Base-by-base conservation (phyloP, 2,888 invertebrate species). In the Pachycephus smyrnensis region DNA sequence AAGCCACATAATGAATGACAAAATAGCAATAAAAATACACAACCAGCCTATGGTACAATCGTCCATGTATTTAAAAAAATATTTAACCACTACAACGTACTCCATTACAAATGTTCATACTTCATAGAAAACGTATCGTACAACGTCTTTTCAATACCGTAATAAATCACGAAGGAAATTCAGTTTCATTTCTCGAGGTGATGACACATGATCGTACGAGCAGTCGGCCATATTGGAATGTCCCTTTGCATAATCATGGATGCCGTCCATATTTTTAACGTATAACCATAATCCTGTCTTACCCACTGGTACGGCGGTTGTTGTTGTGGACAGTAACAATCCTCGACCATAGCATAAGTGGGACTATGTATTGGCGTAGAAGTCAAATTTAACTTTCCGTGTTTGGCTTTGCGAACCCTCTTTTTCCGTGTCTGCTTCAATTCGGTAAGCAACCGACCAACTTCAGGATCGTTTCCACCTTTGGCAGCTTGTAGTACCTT, bases 301-400 rank as follows among this genome's bases (percentile, higher is more conserved):
- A 91, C 91, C 90, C 90, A 90, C 76, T 88, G 88, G 85, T 88
- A 90, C 76, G 88, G 88, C 40, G 86, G 84, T 78, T 86, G 86
- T 40, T 36, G 75, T 35, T 30, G 37, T 15, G 75, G 35, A 68
- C 85, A 87, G 76, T 88, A 88, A 80, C 86, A 85, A 80, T 90
- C 89, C 69, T 89, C 88, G 77, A 86, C 84, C 86, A 87, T 86
- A 76, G 81, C 81, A 81, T 88, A 89, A 80, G 82, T 84, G 23
- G 88, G 86, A 80, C 87, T 88, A 69, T 86, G 86, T 37, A 86
- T 80, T 23, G 88, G 86, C 37, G 88, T 87, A 77, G 88, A 86
- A 74, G 86, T 84, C 80, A 83, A 80, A 73, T 75, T 83, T 80
- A 86, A 78, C 75, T 82, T 82, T 31, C 80, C 76, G 23, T 80